These are phyloP conservation scores for Dissostichus mawsoni DNA, from an alignment of 2,113 vertebrate species.

Conservation along the genomic window DNA sequence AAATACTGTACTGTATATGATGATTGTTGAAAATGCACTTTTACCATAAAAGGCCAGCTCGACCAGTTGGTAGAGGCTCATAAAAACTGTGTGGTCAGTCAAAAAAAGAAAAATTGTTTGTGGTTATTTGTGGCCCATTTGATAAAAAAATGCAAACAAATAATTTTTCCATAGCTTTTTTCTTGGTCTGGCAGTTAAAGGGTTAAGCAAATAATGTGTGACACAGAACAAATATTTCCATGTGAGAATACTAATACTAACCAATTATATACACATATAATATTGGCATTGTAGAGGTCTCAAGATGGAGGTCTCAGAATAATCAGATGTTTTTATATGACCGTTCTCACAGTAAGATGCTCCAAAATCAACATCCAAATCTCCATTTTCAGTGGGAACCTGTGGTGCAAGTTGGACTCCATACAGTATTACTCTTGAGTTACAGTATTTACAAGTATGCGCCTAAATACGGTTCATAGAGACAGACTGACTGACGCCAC, in stretches of 20 bases:
- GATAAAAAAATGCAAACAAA: too few species aligned
- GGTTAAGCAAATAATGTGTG: not conserved
- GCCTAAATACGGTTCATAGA: constrained; percentile 9
- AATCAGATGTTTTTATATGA: constrained; percentile 10
- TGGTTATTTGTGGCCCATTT: too few species aligned
- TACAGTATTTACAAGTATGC: constrained; percentile 33
- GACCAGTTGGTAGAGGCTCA: too few species aligned
- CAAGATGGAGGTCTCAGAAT: not conserved
- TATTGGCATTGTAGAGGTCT: not conserved
- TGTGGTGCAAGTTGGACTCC: constrained; percentile 16
- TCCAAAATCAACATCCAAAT: constrained; percentile 21
- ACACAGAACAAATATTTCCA: not conserved
- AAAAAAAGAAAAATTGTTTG: too few species aligned
- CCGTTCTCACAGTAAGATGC: constrained; percentile 8
- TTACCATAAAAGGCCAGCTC: too few species aligned
- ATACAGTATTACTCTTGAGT: constrained; percentile 14
- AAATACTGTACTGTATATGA: too few species aligned
- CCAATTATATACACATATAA: not conserved
- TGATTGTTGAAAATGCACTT: too few species aligned
- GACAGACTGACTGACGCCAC: constrained; percentile 47
- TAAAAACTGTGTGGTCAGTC: too few species aligned
- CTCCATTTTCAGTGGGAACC: constrained; percentile 7
- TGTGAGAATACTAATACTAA: not conserved
- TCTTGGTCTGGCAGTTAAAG: too few species aligned
- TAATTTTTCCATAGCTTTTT: too few species aligned